Percentiles rank a stretch among this genome's conserved stretches.
Evolutionary conservation across 2,888 invertebrate species (phyloP).

Genomic region (Ellobium chinense): DNA sequence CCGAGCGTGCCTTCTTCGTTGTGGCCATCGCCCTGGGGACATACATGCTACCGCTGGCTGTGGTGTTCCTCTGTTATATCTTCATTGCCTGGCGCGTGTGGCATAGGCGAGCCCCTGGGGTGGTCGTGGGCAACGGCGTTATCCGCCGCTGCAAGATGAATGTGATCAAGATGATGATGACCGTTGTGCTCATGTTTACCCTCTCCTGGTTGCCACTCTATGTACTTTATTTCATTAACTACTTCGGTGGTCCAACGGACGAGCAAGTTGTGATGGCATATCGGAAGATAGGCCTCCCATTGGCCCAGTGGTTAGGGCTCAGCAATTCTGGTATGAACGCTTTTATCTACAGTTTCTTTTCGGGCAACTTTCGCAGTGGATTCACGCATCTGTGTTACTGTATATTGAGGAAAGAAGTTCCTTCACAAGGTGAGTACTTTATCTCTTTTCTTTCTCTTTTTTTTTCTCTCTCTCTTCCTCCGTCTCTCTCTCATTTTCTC

Average conservation of each 20-base stretch:
- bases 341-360: slow-evolving; percentile 95
- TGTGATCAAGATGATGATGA: slow-evolving; percentile 95
- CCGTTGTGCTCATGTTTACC: slow-evolving; percentile 94
- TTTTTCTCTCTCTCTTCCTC: too few species aligned
- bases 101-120: slow-evolving; percentile 91
- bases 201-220: slow-evolving; percentile 95
- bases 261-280: slow-evolving; percentile 83
- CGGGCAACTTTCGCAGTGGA: slow-evolving; percentile 94
- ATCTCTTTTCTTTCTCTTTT: not conserved
- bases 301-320: slow-evolving; percentile 96
- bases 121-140: slow-evolving; percentile 82
- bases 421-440: not conserved
- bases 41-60: slow-evolving; percentile 92
- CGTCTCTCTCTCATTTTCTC: too few species aligned
- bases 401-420: slow-evolving; percentile 31
- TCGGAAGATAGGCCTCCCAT: slow-evolving; percentile 86
- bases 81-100: slow-evolving; percentile 94
- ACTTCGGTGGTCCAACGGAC: slow-evolving; percentile 83
- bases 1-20: slow-evolving; percentile 91
- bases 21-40: slow-evolving; percentile 92
- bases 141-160: slow-evolving; percentile 91
- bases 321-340: slow-evolving; percentile 98
- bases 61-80: slow-evolving; percentile 93
- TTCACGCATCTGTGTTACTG: slow-evolving; percentile 80
- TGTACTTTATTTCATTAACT: slow-evolving; percentile 83